phyloP scores from a whole-genome alignment of 2,888 invertebrate species.

The Cantharis flavilabris region DNA sequence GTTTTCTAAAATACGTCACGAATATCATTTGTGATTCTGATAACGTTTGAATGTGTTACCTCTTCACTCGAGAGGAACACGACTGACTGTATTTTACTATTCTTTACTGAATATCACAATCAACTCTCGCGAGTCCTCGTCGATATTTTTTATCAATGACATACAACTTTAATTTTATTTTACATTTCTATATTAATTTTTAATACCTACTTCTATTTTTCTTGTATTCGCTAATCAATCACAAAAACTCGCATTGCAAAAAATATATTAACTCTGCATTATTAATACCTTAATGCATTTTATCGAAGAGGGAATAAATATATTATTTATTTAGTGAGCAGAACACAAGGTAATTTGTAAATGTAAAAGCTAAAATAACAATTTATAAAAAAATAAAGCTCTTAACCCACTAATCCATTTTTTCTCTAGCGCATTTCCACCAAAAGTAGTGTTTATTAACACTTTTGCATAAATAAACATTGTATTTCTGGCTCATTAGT shows the following conservation, averaged over 20 bases:
- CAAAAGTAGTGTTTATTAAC: neutral
- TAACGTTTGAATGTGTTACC: slow-evolving; percentile 34
- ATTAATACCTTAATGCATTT: neutral
- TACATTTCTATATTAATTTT: neutral
- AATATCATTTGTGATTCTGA: slow-evolving; percentile 34
- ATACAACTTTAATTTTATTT: neutral
- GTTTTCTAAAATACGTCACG: slow-evolving; percentile 28
- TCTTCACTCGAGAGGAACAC: slow-evolving; percentile 25
- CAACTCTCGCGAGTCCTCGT: neutral
- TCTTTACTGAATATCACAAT: slow-evolving; percentile 22
- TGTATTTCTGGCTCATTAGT: too few relatives aligned
- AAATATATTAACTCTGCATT: neutral
- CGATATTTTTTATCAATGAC: neutral
- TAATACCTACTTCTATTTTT: neutral
- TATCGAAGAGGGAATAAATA: neutral
- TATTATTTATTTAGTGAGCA: neutral
- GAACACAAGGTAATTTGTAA: neutral
- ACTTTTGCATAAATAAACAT: too few relatives aligned
- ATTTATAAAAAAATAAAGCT: neutral
- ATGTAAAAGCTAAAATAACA: neutral
- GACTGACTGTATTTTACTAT: slow-evolving; percentile 18
- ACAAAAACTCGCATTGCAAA: neutral
- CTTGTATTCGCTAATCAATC: neutral
- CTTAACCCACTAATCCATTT: too few relatives aligned
- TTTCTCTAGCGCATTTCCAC: neutral